These are phyloP conservation scores for Drosophila cognata DNA, from an alignment of 2,888 invertebrate genomes.

Conservation along the genomic window DNA sequence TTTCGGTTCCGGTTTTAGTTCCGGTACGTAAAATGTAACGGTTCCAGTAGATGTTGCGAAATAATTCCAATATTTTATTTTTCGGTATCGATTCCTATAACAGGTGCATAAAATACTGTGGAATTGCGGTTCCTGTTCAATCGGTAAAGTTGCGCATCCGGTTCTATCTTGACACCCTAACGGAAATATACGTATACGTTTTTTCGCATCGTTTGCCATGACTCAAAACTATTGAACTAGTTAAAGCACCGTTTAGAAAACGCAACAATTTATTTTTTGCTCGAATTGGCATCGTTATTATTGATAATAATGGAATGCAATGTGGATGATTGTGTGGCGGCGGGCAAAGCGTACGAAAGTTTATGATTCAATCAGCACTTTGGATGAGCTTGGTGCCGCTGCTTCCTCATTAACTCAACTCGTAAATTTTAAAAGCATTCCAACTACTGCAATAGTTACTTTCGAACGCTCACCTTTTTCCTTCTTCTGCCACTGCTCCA, in stretches of 20 bases:
- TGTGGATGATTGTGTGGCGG: not conserved
- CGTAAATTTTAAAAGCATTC: slow-evolving; percentile 57
- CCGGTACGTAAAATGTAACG: not conserved
- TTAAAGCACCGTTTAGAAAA: not conserved
- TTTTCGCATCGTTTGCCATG: not conserved
- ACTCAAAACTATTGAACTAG: not conserved
- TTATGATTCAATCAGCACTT: slow-evolving; percentile 59
- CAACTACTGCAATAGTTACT: slow-evolving; percentile 53
- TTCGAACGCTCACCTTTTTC: not conserved
- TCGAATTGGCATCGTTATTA: slow-evolving; percentile 13
- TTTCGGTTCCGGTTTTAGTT: not conserved
- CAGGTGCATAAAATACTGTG: not conserved
- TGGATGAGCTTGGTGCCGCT: slow-evolving; percentile 48
- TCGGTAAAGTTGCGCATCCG: not conserved
- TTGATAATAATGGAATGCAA: slow-evolving; percentile 5
- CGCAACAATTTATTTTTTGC: slow-evolving; percentile 13
- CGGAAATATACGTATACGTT: not conserved
- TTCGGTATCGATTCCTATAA: not conserved
- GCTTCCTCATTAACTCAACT: slow-evolving; percentile 57
- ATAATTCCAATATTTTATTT: not conserved
- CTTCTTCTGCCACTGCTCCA: not conserved
- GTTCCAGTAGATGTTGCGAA: not conserved
- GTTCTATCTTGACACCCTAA: not conserved
- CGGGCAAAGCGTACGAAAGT: slow-evolving; percentile 12
- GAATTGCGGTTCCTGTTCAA: not conserved